A percentile compares a stretch with the other conserved stretches of the same genome.
phyloP scores from a whole-genome alignment of 2,797 vertebrate species.

The Oryzias sinensis region DNA sequence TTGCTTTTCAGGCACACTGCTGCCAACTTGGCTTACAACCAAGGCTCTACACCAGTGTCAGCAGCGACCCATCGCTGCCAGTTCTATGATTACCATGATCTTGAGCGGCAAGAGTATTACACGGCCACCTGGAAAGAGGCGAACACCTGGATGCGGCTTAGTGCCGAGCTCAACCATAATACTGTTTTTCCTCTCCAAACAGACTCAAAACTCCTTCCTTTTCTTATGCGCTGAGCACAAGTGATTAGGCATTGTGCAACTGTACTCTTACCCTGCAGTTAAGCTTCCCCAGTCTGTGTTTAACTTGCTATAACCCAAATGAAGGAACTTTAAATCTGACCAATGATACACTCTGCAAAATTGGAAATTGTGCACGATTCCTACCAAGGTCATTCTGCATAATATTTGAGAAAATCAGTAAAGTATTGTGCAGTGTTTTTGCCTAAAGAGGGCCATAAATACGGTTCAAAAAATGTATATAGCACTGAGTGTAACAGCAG shows the following conservation, averaged over 20 bases:
- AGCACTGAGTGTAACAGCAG: too few species aligned
- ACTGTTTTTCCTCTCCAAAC: slow-evolving; percentile 45
- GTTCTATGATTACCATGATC: slow-evolving; percentile 74
- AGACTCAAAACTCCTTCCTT: slow-evolving; percentile 31
- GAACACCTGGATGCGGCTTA: slow-evolving; percentile 73
- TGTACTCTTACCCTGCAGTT: slow-evolving; percentile 20
- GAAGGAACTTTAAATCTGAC: slow-evolving; percentile 8
- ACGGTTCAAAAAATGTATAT: too few species aligned
- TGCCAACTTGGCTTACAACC: slow-evolving; percentile 70
- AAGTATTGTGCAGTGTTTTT: slow-evolving; percentile 3
- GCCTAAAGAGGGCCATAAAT: neutral
- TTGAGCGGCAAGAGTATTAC: slow-evolving; percentile 75
- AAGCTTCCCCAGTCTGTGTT: slow-evolving; percentile 39
- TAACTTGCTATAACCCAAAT: slow-evolving; percentile 9
- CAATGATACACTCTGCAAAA: slow-evolving; percentile 25
- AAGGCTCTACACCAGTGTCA: slow-evolving; percentile 49
- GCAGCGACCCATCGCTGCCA: slow-evolving; percentile 62
- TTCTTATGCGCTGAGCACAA: slow-evolving; percentile 28
- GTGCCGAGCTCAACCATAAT: slow-evolving; percentile 58
- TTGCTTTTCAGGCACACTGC: slow-evolving; percentile 36
- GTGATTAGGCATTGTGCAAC: slow-evolving; percentile 47
- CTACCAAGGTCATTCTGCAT: slow-evolving; percentile 1
- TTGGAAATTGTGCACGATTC: slow-evolving; percentile 13
- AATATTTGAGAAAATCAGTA: slow-evolving; percentile 21
- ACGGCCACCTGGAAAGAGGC: slow-evolving; percentile 73